Evolutionary conservation across 1,140 invertebrate genomes (phyloP).

Genomic region (Scylla paramamosain): DNA sequence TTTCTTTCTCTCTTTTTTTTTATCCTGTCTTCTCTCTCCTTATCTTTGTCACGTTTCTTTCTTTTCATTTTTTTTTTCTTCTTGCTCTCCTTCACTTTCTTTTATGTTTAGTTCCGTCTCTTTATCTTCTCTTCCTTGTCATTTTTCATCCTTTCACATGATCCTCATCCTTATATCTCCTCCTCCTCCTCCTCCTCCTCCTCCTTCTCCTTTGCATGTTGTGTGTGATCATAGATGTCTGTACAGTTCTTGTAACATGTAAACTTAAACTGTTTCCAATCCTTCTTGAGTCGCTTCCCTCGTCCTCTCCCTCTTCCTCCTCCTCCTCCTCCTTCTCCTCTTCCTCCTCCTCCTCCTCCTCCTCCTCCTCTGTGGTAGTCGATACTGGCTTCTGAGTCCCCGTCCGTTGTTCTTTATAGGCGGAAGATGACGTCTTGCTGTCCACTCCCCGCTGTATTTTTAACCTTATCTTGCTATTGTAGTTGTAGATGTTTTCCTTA

Average conservation of each 20-base stretch:
- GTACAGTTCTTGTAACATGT: neutral
- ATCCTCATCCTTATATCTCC: neutral
- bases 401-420: neutral
- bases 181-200: constrained; percentile 1
- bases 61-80: neutral
- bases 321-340: neutral
- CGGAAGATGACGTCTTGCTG: neutral
- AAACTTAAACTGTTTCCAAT: neutral
- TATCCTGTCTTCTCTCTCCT: neutral
- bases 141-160: neutral
- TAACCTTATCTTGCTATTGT: neutral
- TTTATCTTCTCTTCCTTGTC: neutral
- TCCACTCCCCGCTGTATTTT: neutral
- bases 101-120: neutral
- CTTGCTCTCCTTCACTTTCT: neutral
- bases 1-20: neutral
- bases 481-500: too few relatives aligned
- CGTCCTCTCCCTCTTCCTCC: neutral
- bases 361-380: neutral
- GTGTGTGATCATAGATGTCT: neutral
- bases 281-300: neutral
- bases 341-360: neutral
- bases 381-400: neutral
- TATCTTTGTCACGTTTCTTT: neutral
- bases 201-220: neutral